Conservation (phyloP, 1,140 invertebrate genomes). For the Asbolus verrucosus region DNA sequence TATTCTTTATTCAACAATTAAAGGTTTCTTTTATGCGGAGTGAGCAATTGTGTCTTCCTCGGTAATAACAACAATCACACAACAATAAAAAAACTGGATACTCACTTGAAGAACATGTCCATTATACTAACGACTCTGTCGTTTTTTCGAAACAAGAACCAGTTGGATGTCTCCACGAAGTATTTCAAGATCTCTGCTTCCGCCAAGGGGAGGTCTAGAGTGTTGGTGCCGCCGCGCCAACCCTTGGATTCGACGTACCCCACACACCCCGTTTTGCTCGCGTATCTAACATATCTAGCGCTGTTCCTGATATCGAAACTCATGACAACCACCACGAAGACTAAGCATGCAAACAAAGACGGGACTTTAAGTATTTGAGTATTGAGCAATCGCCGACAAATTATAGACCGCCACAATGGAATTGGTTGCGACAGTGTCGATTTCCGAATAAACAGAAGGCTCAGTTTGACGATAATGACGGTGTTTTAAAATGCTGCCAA, state of each 20-base stretch:
- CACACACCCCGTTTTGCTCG: conserved; percentile 52
- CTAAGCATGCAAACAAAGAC: no score
- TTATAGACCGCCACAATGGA: neutral
- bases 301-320: neutral
- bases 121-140: conserved; percentile 48
- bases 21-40: conserved; percentile 10
- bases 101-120: conserved; percentile 53
- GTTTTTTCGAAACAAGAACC: conserved; percentile 58
- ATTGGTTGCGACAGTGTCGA: conserved; percentile 17
- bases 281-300: conserved; percentile 45
- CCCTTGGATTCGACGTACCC: conserved; percentile 40
- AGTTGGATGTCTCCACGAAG: conserved; percentile 59
- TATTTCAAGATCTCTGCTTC: conserved; percentile 54
- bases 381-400: conserved; percentile 22
- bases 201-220: conserved; percentile 51
- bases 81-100: no score
- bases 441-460: neutral
- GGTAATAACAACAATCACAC: no score
- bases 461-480: neutral
- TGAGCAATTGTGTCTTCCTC: conserved; percentile 17
- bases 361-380: neutral
- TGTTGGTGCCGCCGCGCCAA: conserved; percentile 39
- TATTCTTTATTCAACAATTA: conserved; percentile 32
- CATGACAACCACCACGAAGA: no score
- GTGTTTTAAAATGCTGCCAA: neutral